Conservation (phyloP, 92 coral and sea anemone genomes). For the Desmophyllum pertusum region DNA sequence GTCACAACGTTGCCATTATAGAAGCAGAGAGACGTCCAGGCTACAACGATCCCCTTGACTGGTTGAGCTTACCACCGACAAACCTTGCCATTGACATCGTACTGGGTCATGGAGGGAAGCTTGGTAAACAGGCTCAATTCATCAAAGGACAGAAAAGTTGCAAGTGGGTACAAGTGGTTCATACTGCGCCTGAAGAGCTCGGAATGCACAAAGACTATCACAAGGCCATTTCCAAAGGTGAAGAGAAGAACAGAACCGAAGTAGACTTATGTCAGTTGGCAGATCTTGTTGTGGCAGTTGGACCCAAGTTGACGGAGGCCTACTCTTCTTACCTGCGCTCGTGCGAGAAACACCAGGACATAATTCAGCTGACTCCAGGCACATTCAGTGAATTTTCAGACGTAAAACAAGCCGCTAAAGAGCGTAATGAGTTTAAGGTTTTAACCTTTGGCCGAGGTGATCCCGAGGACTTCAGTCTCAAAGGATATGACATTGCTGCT, state of each 20-base stretch:
- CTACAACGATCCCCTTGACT: not conserved
- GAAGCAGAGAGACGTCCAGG: not conserved
- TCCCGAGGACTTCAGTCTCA: slow-evolving; percentile 26
- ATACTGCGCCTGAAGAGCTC: slow-evolving; percentile 8
- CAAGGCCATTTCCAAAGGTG: slow-evolving; percentile 5
- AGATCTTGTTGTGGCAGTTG: slow-evolving; percentile 33
- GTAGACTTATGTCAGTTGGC: slow-evolving; percentile 25
- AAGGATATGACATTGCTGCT: slow-evolving; percentile 33
- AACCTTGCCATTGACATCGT: slow-evolving; percentile 6
- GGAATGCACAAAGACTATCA: slow-evolving; percentile 11
- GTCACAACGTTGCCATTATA: not conserved
- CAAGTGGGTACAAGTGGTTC: slow-evolving; percentile 15
- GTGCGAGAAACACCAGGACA: not conserved
- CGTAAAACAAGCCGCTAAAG: not conserved
- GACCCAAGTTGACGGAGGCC: slow-evolving; percentile 13
- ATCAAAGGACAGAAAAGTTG: not conserved
- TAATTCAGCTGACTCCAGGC: slow-evolving; percentile 4
- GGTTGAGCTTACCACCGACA: not conserved
- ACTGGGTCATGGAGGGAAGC: slow-evolving; percentile 9
- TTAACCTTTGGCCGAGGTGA: slow-evolving; percentile 22
- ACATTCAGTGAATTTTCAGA: not conserved
- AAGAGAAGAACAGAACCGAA: slow-evolving; percentile 14
- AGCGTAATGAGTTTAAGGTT: not conserved
- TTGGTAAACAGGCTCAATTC: slow-evolving; percentile 1
- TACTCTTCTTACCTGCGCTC: not conserved